Conservation (phyloP, 2,888 invertebrate genomes). For the Venustoraphidia nigricollis region DNA sequence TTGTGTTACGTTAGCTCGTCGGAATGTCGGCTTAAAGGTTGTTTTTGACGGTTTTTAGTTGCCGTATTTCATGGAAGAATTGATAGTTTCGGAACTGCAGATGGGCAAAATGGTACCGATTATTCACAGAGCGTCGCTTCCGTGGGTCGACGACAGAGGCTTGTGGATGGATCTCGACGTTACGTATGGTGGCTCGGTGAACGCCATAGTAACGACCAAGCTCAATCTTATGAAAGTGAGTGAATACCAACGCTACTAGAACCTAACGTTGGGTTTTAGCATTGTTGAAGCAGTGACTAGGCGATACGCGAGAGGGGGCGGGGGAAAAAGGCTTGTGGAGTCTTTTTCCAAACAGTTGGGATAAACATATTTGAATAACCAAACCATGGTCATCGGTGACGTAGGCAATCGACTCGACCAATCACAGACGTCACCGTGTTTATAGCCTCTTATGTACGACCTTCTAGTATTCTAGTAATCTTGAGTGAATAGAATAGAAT, state of each 20-base stretch:
- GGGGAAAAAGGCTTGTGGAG: too few relatives aligned
- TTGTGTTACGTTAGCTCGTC: not conserved
- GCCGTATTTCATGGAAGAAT: constrained; percentile 77
- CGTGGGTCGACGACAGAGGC: constrained; percentile 63
- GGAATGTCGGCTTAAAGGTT: too few relatives aligned
- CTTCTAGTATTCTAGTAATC: too few relatives aligned
- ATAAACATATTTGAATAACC: too few relatives aligned
- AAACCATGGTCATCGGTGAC: too few relatives aligned
- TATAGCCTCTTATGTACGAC: too few relatives aligned
- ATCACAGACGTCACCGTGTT: too few relatives aligned
- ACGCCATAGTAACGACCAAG: constrained; percentile 76
- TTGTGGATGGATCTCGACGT: constrained; percentile 80
- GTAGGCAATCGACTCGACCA: too few relatives aligned
- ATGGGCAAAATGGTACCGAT: constrained; percentile 54
- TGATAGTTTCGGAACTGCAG: constrained; percentile 58
- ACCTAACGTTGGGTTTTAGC: too few relatives aligned
- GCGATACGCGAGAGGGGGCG: too few relatives aligned
- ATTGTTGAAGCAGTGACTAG: constrained; percentile 16
- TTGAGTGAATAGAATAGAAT: too few relatives aligned
- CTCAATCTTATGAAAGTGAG: constrained; percentile 62
- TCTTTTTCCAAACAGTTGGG: too few relatives aligned
- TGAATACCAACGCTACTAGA: constrained; percentile 5
- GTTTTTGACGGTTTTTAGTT: constrained; percentile 27
- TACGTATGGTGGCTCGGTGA: constrained; percentile 60
- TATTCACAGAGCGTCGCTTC: constrained; percentile 44